Conservation (phyloP, 1,140 invertebrate species). For the Diorhabda sublineata region DNA sequence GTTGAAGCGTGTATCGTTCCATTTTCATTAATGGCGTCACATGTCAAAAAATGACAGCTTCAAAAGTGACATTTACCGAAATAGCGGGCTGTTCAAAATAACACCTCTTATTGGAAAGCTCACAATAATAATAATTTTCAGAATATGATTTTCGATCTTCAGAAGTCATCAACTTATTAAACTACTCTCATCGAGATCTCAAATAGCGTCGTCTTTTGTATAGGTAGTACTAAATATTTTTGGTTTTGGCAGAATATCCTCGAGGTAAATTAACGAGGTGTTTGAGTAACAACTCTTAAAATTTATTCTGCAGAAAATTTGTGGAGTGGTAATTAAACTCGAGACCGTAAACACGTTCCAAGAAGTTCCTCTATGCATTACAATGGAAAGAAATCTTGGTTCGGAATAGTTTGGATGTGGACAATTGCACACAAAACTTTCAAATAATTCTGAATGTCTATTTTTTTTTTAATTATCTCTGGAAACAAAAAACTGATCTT, state of each 20-base stretch:
- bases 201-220: background rate
- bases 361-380: conserved; percentile 4
- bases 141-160: no score
- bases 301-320: conserved; percentile 3
- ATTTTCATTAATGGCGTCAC: no score
- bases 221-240: background rate
- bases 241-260: background rate
- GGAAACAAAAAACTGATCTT: background rate
- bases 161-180: background rate
- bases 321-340: conserved; percentile 6
- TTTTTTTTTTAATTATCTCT: background rate
- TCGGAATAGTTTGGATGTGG: background rate
- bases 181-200: background rate
- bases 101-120: background rate
- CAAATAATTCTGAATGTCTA: background rate
- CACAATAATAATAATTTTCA: background rate
- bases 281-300: conserved; percentile 6
- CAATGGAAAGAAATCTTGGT: background rate
- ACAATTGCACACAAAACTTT: background rate
- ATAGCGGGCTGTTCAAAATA: background rate
- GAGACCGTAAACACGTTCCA: conserved; percentile 5
- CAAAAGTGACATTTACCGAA: background rate
- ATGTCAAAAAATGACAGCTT: background rate
- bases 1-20: no score
- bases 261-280: background rate